Base-by-base conservation (phyloP, 2,113 vertebrate species). In the Percina caprodes region DNA sequence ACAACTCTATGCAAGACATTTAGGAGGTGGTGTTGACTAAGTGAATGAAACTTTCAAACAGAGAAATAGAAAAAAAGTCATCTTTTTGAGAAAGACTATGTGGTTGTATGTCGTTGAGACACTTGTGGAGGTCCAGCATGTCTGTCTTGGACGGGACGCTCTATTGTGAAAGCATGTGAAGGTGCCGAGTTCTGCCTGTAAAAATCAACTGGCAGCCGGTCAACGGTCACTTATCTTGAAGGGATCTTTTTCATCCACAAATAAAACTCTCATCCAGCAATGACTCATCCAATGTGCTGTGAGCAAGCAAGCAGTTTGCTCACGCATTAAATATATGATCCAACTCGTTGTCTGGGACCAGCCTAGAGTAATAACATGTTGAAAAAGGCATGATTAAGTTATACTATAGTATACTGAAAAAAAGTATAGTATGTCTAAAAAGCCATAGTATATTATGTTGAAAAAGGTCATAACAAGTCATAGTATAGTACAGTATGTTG, bases 181-280 rank as follows among this genome's bases (percentile, higher is more conserved):
- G 75, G 77, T 76, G 72, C 61, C 33, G 78, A 87, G 62, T 74
- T 58, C 6, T 59, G 81, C 63, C 77, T 89, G 87, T 89, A 83
- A 83, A 86, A 90, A 86, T n/a, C 91, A 84, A 30, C 63, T 88
- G 90, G 82, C 84, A 68, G 51, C 68, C 2, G 7, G 55, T 69
- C 48, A 9, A 49, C 6, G 3, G 13, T 24, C 24, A 1, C 78
- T 79, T 77, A 76, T 79, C 88, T 26, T 35, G 63, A 78, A 55
- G 1, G 55, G 66, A 90, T 30, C 83, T 45, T 49, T 80, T 78
- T 84, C 75, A 81, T 68, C 42, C 33, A 26, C 71, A 79, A 84
- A 82, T 70, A 59, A 45, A 74, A 76, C 42, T 74, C 77, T 66
- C 23, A 39, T 83, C 12, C 3, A 71, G 71, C 80, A 77, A 79